Base-by-base conservation (phyloP, 1,140 invertebrate genomes). In the Octopus sinensis region DNA sequence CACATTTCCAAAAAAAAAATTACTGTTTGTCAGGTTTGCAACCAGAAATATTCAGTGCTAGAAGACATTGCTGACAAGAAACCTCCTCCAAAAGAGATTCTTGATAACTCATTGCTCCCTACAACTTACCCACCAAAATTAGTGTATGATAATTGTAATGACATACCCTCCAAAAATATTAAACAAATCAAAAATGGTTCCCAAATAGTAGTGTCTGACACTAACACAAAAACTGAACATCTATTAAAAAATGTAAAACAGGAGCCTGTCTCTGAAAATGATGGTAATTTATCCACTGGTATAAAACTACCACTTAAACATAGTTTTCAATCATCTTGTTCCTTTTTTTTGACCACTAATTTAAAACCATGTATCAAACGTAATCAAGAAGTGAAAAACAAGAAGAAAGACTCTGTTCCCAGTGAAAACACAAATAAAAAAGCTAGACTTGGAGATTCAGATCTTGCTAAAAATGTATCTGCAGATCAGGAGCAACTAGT, bases 301-400 rank as follows among this genome's bases (percentile, higher is more conserved):
- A 13, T n/a, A 73, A 13, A 73, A 73, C 68, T 23, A 13, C 13
- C 68, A 73, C 68, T n/a, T 23, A 73, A 73, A 6, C 68, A 73
- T 17, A 73, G 17, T 73, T 73, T n/a, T 17, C 68, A 73, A 73
- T n/a, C 68, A 73, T n/a, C 17, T n/a, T 73, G 68, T 73, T 73
- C 68, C 5, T n/a, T 73, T 23, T 73, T n/a, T 73, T 13, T 73
- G 68, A 73, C 68, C 30, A 23, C 68, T 23, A 73, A 73, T 17
- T 73, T 73, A 12, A 73, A 9, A 73, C 68, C 68, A 6, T 73
- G 68, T 73, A 23, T 7, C 30, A 73, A 73, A 73, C 7, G 68
- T 13, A 23, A 73, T 23, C 17, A 73, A 73, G 68, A 73, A 73
- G 68, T 23, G 17, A 5, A 6, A 6, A 17, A 13, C 68, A 73